Base-by-base conservation (phyloP, 2,888 invertebrate genomes). In the Caenorhabditis auriculariae region DNA sequence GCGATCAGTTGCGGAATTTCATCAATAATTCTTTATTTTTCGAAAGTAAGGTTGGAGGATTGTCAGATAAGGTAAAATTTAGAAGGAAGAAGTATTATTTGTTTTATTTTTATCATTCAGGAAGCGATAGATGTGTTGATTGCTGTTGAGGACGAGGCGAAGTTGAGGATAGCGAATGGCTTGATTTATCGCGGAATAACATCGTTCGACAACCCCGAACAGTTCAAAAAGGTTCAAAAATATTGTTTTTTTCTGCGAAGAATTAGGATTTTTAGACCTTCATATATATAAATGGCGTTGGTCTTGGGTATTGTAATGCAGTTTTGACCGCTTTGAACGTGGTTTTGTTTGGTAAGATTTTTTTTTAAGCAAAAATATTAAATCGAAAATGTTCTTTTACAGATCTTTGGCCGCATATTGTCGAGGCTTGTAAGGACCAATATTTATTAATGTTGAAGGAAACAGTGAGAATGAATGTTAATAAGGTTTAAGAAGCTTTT, bases 371-470 rank as follows among this genome's bases (percentile, higher is more conserved):
- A n/a, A n/a, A n/a, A n/a, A n/a, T n/a, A n/a, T n/a, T n/a, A n/a
- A n/a, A n/a, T n/a, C n/a, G n/a, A n/a, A n/a, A 17, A 27, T 28
- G 5, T 29, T n/a, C 39, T 45, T 41, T 32, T 50, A 2, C 51
- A 56, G 57, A 69, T 52, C 35, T 59, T 24, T 69, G 54, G 55
- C 55, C 29, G n/a, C 49, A 52, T 5, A 55, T 64, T 15, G 63
- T 66, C 27, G 52, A 53, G 12, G 4, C 29, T 12, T 58, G 58
- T 46, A 63, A 63, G 48, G 63, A 66, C 32, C 67, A 68, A 42
- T 21, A 74, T 23, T 3, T 75, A 5, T 41, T 57, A 17, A 57
- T 75, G 42, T 65, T 75, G 39, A 35, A 60, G 23, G 67, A 73
- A 42, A 65, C 66, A 5, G 60, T 76, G 38, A 49, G 54, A 2